These are phyloP conservation scores for Xylocampa areola DNA, from an alignment of 2,888 invertebrate species.

Conservation along the genomic window DNA sequence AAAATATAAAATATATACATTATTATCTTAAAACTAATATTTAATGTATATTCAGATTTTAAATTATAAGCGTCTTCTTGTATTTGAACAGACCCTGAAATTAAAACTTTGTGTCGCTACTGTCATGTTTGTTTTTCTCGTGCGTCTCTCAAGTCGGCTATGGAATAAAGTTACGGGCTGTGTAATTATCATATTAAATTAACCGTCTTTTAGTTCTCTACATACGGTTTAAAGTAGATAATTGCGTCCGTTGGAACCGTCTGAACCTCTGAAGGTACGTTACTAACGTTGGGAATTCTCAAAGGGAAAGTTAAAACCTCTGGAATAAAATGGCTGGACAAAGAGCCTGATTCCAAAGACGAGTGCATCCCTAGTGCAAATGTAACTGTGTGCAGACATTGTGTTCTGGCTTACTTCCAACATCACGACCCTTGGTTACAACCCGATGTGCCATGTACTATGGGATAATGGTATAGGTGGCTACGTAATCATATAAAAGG, in stretches of 20 bases:
- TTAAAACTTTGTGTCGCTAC: slow-evolving; percentile 25
- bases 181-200: slow-evolving; percentile 53
- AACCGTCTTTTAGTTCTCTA: slow-evolving; percentile 41
- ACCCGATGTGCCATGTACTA: slow-evolving; percentile 64
- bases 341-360: slow-evolving; percentile 54
- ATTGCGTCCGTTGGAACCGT: slow-evolving; percentile 29
- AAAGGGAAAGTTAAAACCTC: slow-evolving; percentile 43
- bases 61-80: slow-evolving; percentile 15
- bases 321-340: slow-evolving; percentile 46
- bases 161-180: slow-evolving; percentile 37
- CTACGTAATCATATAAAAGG: slow-evolving; percentile 40
- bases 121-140: slow-evolving; percentile 36
- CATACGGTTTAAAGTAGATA: slow-evolving; percentile 39
- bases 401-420: slow-evolving; percentile 81
- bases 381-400: slow-evolving; percentile 81
- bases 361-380: slow-evolving; percentile 69
- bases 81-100: slow-evolving; percentile 28
- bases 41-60: slow-evolving; percentile 19
- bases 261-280: slow-evolving; percentile 13
- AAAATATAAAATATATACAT: too few relatives aligned
- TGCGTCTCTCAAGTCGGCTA: slow-evolving; percentile 24
- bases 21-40: too few relatives aligned
- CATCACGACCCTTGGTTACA: slow-evolving; percentile 73
- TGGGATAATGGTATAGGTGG: slow-evolving; percentile 58
- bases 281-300: slow-evolving; percentile 34